Evolutionary conservation across 1,140 invertebrate genomes (phyloP), one percentile per base, ranked within the genome.

Genomic region (Papilio polyxenes): DNA sequence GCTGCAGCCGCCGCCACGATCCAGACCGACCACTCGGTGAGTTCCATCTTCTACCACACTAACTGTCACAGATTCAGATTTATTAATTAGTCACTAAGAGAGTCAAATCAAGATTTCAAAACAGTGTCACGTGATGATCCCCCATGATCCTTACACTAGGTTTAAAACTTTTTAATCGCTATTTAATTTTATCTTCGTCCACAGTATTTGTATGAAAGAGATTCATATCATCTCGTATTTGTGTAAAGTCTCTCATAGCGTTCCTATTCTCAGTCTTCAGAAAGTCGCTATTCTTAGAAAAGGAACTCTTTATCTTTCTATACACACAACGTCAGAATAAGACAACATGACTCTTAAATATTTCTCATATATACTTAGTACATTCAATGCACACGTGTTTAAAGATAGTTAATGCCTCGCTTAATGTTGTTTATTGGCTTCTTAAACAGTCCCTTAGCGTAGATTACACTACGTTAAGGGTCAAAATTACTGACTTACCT

Each of bases 1-100:
- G 96, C 94, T 97, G 96, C 93, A 97, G 96, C 93, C 96, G 96
- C 92, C 96, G 96, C 84, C 96, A 97, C 91, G 96, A 97, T 93
- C 96, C 96, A 87, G 96, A 97, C 90, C 94, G 96, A 90, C 95
- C 95, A 72, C 83, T 95, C 65, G 95, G 95, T 94, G 91, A 95
- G 93, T 90, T 89, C 15, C n/a, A 23, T 72, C 15, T 69, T 80
- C 3, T 5, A n/a, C 5, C 7, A 59, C 56, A 56, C 15, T 2
- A 44, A 44, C 40, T 44, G 40, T 44, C 40, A 44, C 4, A 44
- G 40, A 44, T 17, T n/a, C 13, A 51, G 11, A 51, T 0, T 51
- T 51, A 51, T 11, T 13, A 51, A 51, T 51, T 51, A 11, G 40
- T 2, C 40, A 44, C 49, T 51, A 51, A 51, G 11, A 15, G 3